Conservation (phyloP, 2,797 vertebrate genomes). For the Acestrorhynchus altus region DNA sequence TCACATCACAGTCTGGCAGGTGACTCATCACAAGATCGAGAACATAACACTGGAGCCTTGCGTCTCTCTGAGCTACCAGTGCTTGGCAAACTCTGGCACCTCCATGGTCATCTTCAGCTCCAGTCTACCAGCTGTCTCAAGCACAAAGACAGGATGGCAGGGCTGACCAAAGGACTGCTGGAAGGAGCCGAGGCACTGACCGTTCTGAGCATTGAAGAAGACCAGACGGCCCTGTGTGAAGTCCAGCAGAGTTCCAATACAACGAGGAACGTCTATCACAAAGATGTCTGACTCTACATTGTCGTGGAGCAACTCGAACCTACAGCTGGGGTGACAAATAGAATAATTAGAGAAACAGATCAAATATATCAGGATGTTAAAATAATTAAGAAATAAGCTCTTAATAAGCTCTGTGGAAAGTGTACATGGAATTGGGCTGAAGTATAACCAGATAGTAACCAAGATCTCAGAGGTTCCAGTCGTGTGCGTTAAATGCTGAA, state of each 20-base stretch:
- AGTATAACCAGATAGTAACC: too few relatives aligned
- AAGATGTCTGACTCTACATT: conserved; percentile 80
- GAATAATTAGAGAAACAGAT: not conserved
- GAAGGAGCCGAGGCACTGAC: conserved; percentile 85
- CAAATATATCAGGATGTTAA: too few relatives aligned
- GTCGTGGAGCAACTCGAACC: conserved; percentile 87
- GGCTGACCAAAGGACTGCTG: conserved; percentile 80
- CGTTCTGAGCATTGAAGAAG: conserved; percentile 88
- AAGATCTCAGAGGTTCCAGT: too few relatives aligned
- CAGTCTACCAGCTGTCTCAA: conserved; percentile 88
- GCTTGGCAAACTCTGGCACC: conserved; percentile 84
- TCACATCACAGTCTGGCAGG: not conserved
- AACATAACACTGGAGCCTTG: conserved; percentile 6
- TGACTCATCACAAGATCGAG: conserved; percentile 1
- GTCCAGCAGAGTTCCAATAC: conserved; percentile 89
- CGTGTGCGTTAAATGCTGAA: too few relatives aligned
- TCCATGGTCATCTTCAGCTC: conserved; percentile 83
- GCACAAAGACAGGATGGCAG: conserved; percentile 84
- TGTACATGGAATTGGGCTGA: not conserved
- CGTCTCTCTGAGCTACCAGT: conserved; percentile 74
- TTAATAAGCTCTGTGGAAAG: not conserved
- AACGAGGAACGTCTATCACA: conserved; percentile 77
- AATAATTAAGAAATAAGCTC: too few relatives aligned
- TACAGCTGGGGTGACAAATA: conserved; percentile 73
- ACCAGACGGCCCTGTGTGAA: conserved; percentile 80